Conservation (phyloP, 2,888 invertebrate genomes). For the Noctuana brunneofusca region DNA sequence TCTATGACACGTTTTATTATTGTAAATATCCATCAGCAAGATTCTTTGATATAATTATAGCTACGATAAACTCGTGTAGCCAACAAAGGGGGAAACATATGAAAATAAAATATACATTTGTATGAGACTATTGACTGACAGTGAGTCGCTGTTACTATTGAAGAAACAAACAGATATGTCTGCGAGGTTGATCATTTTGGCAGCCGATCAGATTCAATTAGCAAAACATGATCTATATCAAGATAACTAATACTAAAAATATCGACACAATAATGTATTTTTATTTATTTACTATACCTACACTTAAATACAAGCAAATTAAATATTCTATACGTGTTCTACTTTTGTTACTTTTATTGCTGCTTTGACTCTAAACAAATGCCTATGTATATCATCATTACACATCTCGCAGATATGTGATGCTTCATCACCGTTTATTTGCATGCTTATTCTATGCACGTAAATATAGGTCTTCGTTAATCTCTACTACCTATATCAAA, state of each 20-base stretch:
- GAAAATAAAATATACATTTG: slow-evolving; percentile 20
- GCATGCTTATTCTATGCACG: too few species aligned
- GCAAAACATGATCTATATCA: slow-evolving; percentile 35
- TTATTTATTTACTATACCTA: background rate
- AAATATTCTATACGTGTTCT: too few species aligned
- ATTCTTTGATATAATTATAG: background rate
- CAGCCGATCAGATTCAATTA: slow-evolving; percentile 45
- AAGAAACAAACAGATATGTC: slow-evolving; percentile 44
- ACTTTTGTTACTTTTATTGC: too few species aligned
- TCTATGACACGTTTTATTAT: background rate
- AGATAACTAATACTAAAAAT: slow-evolving; percentile 21
- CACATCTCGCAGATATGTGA: too few species aligned
- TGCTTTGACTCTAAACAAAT: too few species aligned
- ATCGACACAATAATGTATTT: slow-evolving; percentile 8
- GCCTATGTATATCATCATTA: too few species aligned
- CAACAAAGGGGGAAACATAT: background rate
- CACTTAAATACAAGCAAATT: too few species aligned
- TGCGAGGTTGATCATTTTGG: slow-evolving; percentile 48
- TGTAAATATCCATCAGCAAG: background rate
- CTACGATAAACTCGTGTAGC: slow-evolving; percentile 5
- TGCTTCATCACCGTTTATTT: too few species aligned
- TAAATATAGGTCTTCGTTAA: too few species aligned
- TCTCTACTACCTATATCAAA: too few species aligned
- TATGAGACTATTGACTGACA: slow-evolving; percentile 40
- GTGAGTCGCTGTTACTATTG: slow-evolving; percentile 40